Percentiles rank a stretch among this genome's conserved stretches.
Evolutionary conservation across 2,113 vertebrate genomes (phyloP).

Genomic region (Pongo abelii): DNA sequence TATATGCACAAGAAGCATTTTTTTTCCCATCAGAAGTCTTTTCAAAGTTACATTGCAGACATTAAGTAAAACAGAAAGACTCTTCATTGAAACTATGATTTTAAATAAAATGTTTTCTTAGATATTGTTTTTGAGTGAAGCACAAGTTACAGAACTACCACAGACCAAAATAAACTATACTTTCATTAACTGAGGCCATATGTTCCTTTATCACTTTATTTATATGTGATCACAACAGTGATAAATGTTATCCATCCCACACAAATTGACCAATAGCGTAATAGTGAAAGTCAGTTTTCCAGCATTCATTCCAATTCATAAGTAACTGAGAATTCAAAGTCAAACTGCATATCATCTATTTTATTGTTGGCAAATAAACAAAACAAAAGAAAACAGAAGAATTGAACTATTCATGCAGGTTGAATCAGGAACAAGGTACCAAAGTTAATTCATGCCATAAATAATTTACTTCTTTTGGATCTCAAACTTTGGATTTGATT

Average conservation of each 20-base stretch:
- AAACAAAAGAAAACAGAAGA: neutral
- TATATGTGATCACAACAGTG: neutral
- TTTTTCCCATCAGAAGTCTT: slow-evolving; percentile 41
- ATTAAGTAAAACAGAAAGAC: slow-evolving; percentile 1
- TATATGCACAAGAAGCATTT: slow-evolving; percentile 52
- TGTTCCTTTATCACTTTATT: neutral
- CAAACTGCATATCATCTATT: slow-evolving; percentile 39
- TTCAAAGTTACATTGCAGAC: slow-evolving; percentile 66
- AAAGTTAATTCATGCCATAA: slow-evolving; percentile 75
- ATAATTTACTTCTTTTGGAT: slow-evolving; percentile 71
- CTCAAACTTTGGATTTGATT: slow-evolving; percentile 77
- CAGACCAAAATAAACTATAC: neutral
- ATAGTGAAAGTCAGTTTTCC: slow-evolving; percentile 54
- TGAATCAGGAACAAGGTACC: slow-evolving; percentile 59
- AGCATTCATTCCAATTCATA: slow-evolving; percentile 58
- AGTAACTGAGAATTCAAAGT: slow-evolving; percentile 55
- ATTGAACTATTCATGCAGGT: neutral
- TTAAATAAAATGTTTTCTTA: neutral
- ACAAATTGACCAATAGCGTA: neutral
- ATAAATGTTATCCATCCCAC: neutral
- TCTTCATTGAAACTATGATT: slow-evolving; percentile 23
- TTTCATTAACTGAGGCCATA: neutral
- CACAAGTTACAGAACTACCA: neutral
- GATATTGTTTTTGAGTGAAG: neutral
- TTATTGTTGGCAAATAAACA: slow-evolving; percentile 42